A percentile compares a stretch with the other conserved stretches of the same genome.
phyloP scores from a whole-genome alignment of 2,113 vertebrate species.

The Chaetops frenatus region DNA sequence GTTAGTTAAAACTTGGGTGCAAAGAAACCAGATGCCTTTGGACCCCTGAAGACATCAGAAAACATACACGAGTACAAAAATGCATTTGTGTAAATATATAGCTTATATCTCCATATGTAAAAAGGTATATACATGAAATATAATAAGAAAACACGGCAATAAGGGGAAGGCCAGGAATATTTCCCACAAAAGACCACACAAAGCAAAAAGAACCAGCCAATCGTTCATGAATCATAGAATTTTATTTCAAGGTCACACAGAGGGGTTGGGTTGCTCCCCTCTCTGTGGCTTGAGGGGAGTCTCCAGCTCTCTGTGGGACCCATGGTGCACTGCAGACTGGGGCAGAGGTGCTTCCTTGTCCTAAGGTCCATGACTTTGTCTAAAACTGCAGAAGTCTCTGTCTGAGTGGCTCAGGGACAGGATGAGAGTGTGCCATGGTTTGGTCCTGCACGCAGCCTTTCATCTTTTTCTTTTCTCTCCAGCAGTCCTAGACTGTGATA shows the following conservation, averaged over 20 bases:
- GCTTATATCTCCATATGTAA: background rate
- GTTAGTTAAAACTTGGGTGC: background rate
- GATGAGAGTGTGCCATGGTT: accelerated
- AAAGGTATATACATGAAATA: background rate
- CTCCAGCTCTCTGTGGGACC: background rate
- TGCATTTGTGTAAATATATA: background rate
- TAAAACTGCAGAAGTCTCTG: background rate
- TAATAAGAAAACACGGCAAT: background rate
- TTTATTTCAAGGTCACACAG: background rate
- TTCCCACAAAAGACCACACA: background rate
- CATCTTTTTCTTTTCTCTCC: background rate
- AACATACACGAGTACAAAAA: background rate
- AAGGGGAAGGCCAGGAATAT: background rate
- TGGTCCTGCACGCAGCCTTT: background rate
- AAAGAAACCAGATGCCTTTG: background rate
- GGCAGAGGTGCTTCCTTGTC: no score
- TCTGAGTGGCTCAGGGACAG: no score
- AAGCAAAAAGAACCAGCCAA: background rate
- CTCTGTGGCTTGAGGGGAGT: background rate
- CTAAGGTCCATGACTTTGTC: accelerated
- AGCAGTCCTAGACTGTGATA: background rate
- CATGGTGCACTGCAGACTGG: no score
- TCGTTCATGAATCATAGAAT: background rate
- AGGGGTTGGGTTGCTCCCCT: background rate
- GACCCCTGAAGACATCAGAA: background rate